Base-by-base conservation (phyloP, 2,113 vertebrate species). In the Dipodomys spectabilis region DNA sequence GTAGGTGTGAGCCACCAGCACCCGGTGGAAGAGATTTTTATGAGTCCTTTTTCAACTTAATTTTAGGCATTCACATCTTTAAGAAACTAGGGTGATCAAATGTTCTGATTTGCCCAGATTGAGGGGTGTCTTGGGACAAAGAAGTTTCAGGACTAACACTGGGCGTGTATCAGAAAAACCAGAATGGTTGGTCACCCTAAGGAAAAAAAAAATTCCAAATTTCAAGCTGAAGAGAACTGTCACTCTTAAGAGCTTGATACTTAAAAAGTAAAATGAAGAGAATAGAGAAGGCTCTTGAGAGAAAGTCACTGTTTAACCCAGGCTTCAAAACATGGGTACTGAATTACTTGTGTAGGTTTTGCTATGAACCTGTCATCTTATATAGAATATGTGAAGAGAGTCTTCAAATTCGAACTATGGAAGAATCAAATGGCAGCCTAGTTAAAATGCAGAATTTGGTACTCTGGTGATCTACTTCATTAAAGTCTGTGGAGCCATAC, bases 81-180 rank as follows among this genome's bases (percentile, higher is more conserved):
- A 83, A 67, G 22, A 92, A 94, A 83, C 25, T 86, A 86, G 49
- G 30, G 19, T 92, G 49, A 86, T 12, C 23, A 90, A 53, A 78
- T 7, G 22, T 89, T 27, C 13, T 45, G 18, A 4, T 80, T 93
- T 89, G 35, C n/a, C 57, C 22, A 81, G 57, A 93, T 4, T 44
- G 30, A 93, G 32, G 25, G 44, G 1, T 87, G 90, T 75, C 57
- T 79, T 82, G 49, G 28, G n/a, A 94, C 19, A 81, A 28, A 75
- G 49, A 93, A 94, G 3, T 88, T 81, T 69, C n/a, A 20, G 15
- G 77, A 78, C 73, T 72, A 28, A 74, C 83, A 35, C 49, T 68
- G 23, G 13, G 32, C 80, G 35, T 77, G 35, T 86, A 35, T 39
- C 20, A 89, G n/a, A 39, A 18, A 88, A 88, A 75, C 12, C 1